Base-by-base conservation (phyloP, 1,140 invertebrate species). In the Brachionus paranguensis region DNA sequence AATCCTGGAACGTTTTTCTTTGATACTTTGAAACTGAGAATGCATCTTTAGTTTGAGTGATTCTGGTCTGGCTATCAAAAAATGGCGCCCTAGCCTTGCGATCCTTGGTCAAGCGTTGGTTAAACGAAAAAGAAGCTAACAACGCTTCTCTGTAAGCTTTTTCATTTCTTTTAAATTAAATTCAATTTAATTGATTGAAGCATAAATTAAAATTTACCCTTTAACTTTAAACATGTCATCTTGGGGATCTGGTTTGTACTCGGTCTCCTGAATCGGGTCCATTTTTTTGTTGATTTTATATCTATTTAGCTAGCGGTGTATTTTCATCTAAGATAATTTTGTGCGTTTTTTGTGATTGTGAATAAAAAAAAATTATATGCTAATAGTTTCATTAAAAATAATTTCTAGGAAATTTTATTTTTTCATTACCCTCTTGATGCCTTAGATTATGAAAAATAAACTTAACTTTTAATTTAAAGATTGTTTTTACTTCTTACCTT, bases 1-100 rank as follows among this genome's bases (percentile, higher is more conserved):
- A 93, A 85, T 60, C 64, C 17, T 60, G 1, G 11, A 27, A 0
- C 14, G 17, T 20, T 47, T 60, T 81, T 81, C 78, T 37, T 27
- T 81, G 53, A 45, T 45, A 81, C 6, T 6, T 37, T 4, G 17
- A 43, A 37, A 88, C 86, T 89, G 95, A 97, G 78, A 97, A 91
- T 86, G 93, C 93, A 86, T 94, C 96, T 90, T 97, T 95, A 87
- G 94, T 96, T 89, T 97, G 95, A 55, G 95, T 95, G 37, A 98
- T 94, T 85, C 94, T 95, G 85, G 96, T 98, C 90, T 98, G 96
- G 2, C 95, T 95, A 89, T 98, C 96, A 84, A 98, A 92, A 89
- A 97, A 98, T 41, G 96, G 96, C 91, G 97, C 93, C 78, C 96
- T 91, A 88, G 96, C 92, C 86, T 95, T 93, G 84, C 96, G 91